Base-by-base conservation (phyloP, 2,113 vertebrate genomes). In the Psilopsiagon aurifrons region DNA sequence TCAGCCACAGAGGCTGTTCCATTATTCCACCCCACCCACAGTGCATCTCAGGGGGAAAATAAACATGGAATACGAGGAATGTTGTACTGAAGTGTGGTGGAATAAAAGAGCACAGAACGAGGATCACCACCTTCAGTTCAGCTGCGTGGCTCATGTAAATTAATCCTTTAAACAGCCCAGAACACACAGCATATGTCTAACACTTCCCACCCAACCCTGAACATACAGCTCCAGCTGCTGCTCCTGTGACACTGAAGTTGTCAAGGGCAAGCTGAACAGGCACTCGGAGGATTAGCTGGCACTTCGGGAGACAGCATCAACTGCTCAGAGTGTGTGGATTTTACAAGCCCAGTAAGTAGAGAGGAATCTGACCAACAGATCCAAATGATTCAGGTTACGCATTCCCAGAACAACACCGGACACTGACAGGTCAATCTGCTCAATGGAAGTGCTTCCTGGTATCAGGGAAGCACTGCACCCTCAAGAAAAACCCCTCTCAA, bases 361-460 rank as follows among this genome's bases (percentile, higher is more conserved):
- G 27, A 76, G n/a, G 13, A 87, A 35, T 62, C 39, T 52, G 49
- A 69, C 47, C 73, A 74, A 78, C 0, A 0, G 35, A 84, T 62
- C 69, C 66, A 73, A 76, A 87, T 0, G 0, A 11, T 35, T 62
- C 47, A 22, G 24, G 52, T 62, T 82, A 66, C 2, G 2, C 0
- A 2, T 17, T 57, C 57, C 39, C 47, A 64, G 46, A 62, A 66
- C 18, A 83, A 2, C 54, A 43, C 17, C 20, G 69, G 41, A 77
- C 12, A 49, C n/a, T 55, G 55, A 23, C 17, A 76, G 20, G 7
- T 81, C 64, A 80, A 11, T 49, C 37, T 37, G 5, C 9, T 37
- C 10, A 9, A 46, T 1, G 51, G 9, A 94, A 83, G 8, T 31
- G 62, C 35, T 73, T 67, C 20, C 39, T 33, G 33, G 4, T 68